Conservation (phyloP, 1,140 invertebrate genomes). For the Drosophila nigrodunni region DNA sequence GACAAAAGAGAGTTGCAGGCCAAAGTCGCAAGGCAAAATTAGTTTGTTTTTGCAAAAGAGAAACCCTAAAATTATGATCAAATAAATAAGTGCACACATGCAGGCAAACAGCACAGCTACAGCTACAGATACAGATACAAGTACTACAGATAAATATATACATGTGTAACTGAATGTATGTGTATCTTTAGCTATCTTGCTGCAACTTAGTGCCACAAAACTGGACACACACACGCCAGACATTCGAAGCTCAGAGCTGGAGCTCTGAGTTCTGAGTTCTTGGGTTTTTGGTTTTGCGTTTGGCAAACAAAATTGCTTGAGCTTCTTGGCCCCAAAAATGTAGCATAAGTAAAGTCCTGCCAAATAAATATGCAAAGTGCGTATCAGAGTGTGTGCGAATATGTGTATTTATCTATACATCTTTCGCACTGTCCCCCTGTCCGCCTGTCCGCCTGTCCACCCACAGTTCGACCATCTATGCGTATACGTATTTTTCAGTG, state of each 20-base stretch:
- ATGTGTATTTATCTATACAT: slow-evolving; percentile 7
- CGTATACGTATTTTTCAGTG: slow-evolving; percentile 63
- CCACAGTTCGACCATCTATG: slow-evolving; percentile 6
- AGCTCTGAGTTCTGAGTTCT: neutral
- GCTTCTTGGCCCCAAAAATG: slow-evolving; percentile 48
- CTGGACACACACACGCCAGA: slow-evolving; percentile 15
- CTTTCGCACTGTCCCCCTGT: neutral
- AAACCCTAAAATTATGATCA: slow-evolving; percentile 70
- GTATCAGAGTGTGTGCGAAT: slow-evolving; percentile 19
- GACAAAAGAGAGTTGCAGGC: slow-evolving; percentile 66
- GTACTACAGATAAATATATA: neutral
- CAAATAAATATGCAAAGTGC: slow-evolving; percentile 73
- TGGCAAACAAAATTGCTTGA: slow-evolving; percentile 64
- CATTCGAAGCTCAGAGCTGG: neutral
- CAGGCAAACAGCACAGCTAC: slow-evolving; percentile 6
- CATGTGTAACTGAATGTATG: slow-evolving; percentile 22
- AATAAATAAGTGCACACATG: slow-evolving; percentile 70
- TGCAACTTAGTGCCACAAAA: slow-evolving; percentile 55
- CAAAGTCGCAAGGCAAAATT: slow-evolving; percentile 46
- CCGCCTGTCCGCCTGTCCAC: neutral
- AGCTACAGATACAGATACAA: neutral
- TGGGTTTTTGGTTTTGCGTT: slow-evolving; percentile 43
- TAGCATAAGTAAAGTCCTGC: slow-evolving; percentile 75
- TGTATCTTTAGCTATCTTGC: slow-evolving; percentile 38
- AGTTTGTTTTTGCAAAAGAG: slow-evolving; percentile 63